Percentiles rank a stretch among this genome's conserved stretches.
These are phyloP conservation scores for Aphelinus certus DNA, from an alignment of 1,140 invertebrate genomes.

Conservation along the genomic window DNA sequence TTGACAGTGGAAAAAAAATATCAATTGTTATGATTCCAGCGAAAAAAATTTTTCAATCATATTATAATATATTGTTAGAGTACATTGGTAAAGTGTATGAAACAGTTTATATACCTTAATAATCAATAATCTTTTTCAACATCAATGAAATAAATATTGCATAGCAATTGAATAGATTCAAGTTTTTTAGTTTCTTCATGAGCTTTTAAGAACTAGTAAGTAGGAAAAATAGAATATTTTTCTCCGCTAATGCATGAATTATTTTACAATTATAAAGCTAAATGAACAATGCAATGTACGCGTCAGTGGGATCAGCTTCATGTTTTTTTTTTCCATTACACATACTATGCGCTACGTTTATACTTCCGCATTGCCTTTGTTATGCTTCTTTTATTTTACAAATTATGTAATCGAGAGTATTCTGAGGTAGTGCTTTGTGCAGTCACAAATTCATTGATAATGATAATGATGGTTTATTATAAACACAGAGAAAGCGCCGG, in stretches of 20 bases:
- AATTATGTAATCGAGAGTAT: background rate
- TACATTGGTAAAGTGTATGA: no score
- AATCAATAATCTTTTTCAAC: no score
- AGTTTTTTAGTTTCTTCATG: no score
- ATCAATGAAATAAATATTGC: no score
- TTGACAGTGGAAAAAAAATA: no score
- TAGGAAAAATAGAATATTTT: conserved; percentile 1
- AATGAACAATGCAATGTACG: background rate
- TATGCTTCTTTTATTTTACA: conserved; percentile 1
- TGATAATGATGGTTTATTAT: background rate
- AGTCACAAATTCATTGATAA: background rate
- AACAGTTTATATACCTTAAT: no score
- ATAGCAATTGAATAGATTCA: no score
- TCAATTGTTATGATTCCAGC: no score
- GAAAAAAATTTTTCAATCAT: no score
- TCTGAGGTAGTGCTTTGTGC: conserved; percentile 16
- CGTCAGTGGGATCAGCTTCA: conserved; percentile 1
- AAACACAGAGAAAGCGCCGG: no score
- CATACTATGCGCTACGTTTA: background rate
- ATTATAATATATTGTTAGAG: no score
- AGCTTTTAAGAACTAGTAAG: no score
- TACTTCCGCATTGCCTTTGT: conserved; percentile 10
- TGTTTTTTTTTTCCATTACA: background rate
- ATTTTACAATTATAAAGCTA: background rate
- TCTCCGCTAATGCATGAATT: conserved; percentile 19